phyloP scores from a whole-genome alignment of 1,140 invertebrate genomes.

The Diorhabda elongata region DNA sequence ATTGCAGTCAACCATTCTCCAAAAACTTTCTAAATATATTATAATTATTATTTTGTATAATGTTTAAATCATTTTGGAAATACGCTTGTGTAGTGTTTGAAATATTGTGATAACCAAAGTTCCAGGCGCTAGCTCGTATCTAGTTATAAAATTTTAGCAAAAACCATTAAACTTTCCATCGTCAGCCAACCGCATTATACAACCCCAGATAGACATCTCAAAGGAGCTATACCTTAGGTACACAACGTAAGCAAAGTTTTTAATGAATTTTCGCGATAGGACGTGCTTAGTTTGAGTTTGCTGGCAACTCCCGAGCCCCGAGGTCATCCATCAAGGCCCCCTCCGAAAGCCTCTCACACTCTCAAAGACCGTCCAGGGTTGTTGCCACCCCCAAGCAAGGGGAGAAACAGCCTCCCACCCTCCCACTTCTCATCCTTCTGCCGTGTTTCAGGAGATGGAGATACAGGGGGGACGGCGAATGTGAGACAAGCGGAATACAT shows the following conservation, averaged over 20 bases:
- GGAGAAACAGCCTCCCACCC: constrained; percentile 32
- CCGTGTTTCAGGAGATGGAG: constrained; percentile 9
- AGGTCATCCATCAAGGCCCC: constrained; percentile 43
- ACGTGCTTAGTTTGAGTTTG: constrained; percentile 19
- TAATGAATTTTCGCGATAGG: constrained; percentile 35
- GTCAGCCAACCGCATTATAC: constrained; percentile 4
- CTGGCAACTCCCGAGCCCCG: constrained; percentile 35
- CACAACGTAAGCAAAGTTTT: constrained; percentile 34
- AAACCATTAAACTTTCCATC: constrained; percentile 5
- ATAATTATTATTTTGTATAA: too few relatives aligned
- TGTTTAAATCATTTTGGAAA: too few relatives aligned
- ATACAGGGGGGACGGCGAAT: constrained; percentile 17
- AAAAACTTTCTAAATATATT: too few relatives aligned
- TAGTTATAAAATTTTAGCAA: constrained; percentile 1
- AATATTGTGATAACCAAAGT: background rate
- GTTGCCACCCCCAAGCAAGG: constrained; percentile 35
- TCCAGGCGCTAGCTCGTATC: background rate
- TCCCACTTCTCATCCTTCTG: constrained; percentile 34
- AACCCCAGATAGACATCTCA: constrained; percentile 28
- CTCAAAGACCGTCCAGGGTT: constrained; percentile 30
- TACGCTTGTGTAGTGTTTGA: too few relatives aligned
- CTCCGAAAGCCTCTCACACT: constrained; percentile 34
- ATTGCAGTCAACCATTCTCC: too few relatives aligned
- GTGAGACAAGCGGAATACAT: constrained; percentile 38
- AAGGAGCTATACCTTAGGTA: constrained; percentile 38